Conservation (phyloP, 1,140 invertebrate species). For the Drosophila ananassae region DNA sequence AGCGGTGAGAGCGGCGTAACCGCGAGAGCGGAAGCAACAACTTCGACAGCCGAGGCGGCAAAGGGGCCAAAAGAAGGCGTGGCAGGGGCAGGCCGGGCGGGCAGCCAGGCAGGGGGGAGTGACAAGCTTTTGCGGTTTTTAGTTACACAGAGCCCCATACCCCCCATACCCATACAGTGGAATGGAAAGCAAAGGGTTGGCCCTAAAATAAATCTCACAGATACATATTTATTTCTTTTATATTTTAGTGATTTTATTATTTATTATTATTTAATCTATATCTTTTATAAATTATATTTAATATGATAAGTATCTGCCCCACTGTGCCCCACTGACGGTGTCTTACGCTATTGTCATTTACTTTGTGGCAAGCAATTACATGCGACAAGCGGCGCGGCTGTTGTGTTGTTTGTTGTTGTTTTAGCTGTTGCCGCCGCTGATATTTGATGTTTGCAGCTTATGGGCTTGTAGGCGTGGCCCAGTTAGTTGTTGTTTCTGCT, state of each 20-base stretch:
- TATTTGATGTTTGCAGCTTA: constrained; percentile 58
- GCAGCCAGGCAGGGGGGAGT: constrained; percentile 27
- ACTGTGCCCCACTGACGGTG: constrained; percentile 55
- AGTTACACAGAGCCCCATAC: constrained; percentile 64
- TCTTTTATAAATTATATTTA: not conserved
- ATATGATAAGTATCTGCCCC: constrained; percentile 2
- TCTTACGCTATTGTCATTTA: constrained; percentile 73
- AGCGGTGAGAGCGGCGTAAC: constrained; percentile 29
- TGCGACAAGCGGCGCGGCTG: constrained; percentile 67
- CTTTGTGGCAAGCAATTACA: constrained; percentile 79
- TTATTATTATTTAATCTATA: not conserved
- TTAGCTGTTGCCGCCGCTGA: constrained; percentile 52
- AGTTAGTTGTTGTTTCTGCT: constrained; percentile 63
- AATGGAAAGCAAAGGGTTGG: not conserved
- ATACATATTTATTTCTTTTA: not conserved
- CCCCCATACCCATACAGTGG: constrained; percentile 57
- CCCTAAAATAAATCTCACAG: not conserved
- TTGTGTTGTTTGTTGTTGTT: constrained; percentile 31
- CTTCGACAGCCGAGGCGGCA: constrained; percentile 48
- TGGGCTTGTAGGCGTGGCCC: constrained; percentile 71
- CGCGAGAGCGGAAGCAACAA: constrained; percentile 74
- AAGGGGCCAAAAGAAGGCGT: constrained; percentile 4
- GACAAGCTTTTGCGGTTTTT: constrained; percentile 78
- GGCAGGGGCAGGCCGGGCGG: constrained; percentile 8
- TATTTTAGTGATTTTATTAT: too few relatives aligned